These are phyloP conservation scores for Macrotis lagotis DNA, from an alignment of 2,113 vertebrate species.

Conservation along the genomic window DNA sequence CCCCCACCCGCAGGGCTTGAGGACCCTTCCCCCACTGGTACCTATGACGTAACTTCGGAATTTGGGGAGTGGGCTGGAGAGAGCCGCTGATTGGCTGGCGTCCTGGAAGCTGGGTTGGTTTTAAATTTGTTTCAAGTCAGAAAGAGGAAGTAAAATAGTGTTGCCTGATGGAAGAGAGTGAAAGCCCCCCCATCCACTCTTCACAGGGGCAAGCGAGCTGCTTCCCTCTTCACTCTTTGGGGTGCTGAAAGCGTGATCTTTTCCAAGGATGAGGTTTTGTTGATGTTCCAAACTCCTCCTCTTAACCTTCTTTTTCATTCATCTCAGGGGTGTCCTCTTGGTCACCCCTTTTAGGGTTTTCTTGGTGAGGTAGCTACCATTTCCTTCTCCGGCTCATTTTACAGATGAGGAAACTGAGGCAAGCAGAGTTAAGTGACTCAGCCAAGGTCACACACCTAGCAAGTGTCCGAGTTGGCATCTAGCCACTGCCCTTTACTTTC, in stretches of 20 bases:
- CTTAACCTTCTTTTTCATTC: background rate
- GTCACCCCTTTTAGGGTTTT: background rate
- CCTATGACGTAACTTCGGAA: background rate
- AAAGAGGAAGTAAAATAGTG: background rate
- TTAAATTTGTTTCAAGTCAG: background rate
- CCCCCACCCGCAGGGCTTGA: background rate
- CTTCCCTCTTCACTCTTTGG: background rate
- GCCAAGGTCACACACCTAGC: background rate
- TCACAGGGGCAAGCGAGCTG: background rate
- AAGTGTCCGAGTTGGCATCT: background rate
- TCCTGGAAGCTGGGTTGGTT: background rate
- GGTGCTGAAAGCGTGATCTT: background rate
- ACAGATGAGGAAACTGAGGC: background rate
- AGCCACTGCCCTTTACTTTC: background rate
- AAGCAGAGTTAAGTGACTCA: background rate
- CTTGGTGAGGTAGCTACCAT: background rate
- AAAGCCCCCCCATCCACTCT: background rate
- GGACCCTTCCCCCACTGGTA: background rate
- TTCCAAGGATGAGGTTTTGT: background rate
- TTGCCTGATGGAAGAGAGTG: background rate
- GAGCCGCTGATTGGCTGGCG: background rate
- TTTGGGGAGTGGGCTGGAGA: background rate
- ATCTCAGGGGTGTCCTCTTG: background rate
- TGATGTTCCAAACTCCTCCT: background rate
- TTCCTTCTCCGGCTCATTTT: background rate